phyloP scores from a whole-genome alignment of 2,888 invertebrate species.

The Ichneumoninae sp. region DNA sequence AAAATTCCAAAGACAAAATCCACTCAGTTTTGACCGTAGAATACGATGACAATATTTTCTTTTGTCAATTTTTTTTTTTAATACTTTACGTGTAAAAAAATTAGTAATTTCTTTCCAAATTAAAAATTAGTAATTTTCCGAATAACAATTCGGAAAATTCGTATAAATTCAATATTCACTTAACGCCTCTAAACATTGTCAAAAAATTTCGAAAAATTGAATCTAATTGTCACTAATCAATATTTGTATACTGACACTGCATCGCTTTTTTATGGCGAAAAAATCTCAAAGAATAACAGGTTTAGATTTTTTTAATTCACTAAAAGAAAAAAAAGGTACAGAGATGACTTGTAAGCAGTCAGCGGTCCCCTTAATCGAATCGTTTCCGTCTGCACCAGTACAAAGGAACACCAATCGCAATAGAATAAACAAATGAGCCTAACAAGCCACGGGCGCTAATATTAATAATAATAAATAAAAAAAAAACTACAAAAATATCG shows the following conservation, averaged over 20 bases:
- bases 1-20: not conserved
- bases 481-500: constrained; percentile 64
- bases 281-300: too few relatives aligned
- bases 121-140: too few relatives aligned
- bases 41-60: not conserved
- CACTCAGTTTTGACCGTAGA: not conserved
- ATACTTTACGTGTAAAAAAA: too few relatives aligned
- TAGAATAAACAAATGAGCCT: constrained; percentile 57
- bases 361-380: constrained; percentile 4
- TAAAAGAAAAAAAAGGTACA: too few relatives aligned
- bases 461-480: constrained; percentile 10
- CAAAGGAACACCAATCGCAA: constrained; percentile 57
- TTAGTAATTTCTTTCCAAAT: not conserved
- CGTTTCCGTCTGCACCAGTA: constrained; percentile 58
- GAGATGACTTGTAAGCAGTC: not conserved
- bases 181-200: too few relatives aligned
- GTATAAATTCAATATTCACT: too few relatives aligned
- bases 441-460: constrained; percentile 51
- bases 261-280: too few relatives aligned
- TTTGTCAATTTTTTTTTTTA: not conserved
- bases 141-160: too few relatives aligned
- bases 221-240: too few relatives aligned
- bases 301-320: too few relatives aligned
- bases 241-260: not conserved
- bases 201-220: too few relatives aligned